A percentile compares a stretch with the other conserved stretches of the same genome.
phyloP scores from a whole-genome alignment of 64 coral and sea anemone genomes.

The Orbicella faveolata region DNA sequence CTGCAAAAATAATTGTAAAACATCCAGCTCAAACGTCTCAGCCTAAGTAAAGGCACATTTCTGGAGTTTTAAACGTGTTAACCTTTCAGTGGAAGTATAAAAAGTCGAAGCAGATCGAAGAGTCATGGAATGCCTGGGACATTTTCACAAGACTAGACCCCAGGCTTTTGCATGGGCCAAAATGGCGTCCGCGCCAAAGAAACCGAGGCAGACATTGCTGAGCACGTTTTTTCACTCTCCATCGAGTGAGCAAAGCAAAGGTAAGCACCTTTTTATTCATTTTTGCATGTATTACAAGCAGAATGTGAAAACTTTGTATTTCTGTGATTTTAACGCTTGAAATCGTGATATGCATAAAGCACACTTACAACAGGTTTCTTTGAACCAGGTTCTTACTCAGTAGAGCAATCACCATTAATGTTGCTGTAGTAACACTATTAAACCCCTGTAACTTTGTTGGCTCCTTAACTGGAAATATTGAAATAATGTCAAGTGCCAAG shows the following conservation, averaged over 20 bases:
- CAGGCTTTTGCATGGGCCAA: conserved; percentile 28
- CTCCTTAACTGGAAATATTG: conserved; percentile 57
- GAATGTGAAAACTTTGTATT: conserved; percentile 48
- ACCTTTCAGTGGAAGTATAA: no score
- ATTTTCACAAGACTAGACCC: conserved; percentile 51
- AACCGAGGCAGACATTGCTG: conserved; percentile 51
- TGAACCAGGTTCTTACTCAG: conserved; percentile 46
- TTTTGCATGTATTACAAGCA: conserved; percentile 24
- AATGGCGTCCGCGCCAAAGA: conserved; percentile 39
- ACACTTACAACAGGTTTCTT: conserved; percentile 56
- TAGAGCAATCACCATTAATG: conserved; percentile 52
- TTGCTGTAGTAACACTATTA: conserved; percentile 30
- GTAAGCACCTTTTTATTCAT: conserved; percentile 37
- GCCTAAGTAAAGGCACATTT: not conserved
- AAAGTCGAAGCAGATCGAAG: conserved; percentile 1
- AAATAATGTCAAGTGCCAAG: conserved; percentile 54
- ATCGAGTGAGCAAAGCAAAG: conserved; percentile 52
- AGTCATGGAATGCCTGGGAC: conserved; percentile 44
- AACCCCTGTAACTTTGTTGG: conserved; percentile 41
- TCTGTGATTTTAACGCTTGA: conserved; percentile 56
- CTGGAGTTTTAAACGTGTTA: not conserved
- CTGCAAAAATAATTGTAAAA: not conserved
- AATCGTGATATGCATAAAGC: conserved; percentile 54
- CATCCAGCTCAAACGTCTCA: not conserved
- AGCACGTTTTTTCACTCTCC: conserved; percentile 49